Base-by-base conservation (phyloP, 2,888 invertebrate species). In the Drosophila greeni region DNA sequence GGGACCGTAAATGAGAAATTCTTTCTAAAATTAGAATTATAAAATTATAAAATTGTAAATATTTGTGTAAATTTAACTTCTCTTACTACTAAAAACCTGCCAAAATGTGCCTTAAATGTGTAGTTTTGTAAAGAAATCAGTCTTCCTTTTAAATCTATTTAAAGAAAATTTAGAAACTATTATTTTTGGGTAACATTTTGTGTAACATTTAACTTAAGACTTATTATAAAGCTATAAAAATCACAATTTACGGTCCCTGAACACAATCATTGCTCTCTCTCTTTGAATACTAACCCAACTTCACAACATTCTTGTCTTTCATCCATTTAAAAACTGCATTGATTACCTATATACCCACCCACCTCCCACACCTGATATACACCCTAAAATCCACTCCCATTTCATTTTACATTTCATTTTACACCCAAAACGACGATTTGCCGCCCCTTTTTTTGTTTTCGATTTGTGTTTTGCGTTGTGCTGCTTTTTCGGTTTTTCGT, bases 401-500 rank as follows among this genome's bases (percentile, higher is more conserved):
- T 45, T 45, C 68, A 68, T 58, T 49, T 66, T 66, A 29, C 66
- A 68, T 59, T 49, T 36, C 51, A 31, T n/a, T n/a, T n/a, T n/a
- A n/a, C n/a, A n/a, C n/a, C 51, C 61, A 40, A 23, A 45, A 64
- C 18, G 23, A 59, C 71, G 68, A 67, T 70, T 70, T 79, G 72
- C 66, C 72, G 62, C 62, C 61, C 67, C 53, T 70, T 67, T 57
- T 56, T 61, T 55, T 51, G 54, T 58, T 55, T 43, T 56, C 56
- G 37, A 51, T 64, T 68, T 70, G 57, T 56, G 55, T 73, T 66
- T 26, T 57, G n/a, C 24, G 54, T 73, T 66, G 23, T 56, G 55
- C 34, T n/a, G n/a, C n/a, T 60, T 61, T 67, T 68, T 76, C 72
- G 55, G 69, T 54, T 69, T 67, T 45, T 34, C 72, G 73, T 73